Conservation (phyloP, 2,797 vertebrate genomes). For the Pangasius krempfi region DNA sequence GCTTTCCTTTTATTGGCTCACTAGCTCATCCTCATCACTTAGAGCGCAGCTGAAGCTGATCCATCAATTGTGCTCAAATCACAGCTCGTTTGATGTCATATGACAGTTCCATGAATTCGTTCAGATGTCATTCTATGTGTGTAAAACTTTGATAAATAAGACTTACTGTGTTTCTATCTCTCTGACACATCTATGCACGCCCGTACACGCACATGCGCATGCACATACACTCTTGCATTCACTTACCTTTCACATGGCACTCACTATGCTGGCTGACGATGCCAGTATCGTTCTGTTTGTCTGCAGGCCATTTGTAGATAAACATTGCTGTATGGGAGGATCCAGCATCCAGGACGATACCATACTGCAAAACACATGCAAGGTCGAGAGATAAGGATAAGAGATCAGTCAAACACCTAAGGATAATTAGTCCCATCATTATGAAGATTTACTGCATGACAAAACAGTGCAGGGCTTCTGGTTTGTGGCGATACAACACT, state of each 20-base stretch:
- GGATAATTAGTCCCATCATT: neutral
- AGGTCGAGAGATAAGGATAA: neutral
- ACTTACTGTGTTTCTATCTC: neutral
- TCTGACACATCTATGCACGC: neutral
- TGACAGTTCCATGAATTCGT: neutral
- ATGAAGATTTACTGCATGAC: neutral
- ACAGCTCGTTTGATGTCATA: neutral
- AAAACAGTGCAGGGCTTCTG: neutral
- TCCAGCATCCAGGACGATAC: constrained; percentile 88
- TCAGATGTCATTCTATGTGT: neutral
- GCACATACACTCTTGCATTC: neutral
- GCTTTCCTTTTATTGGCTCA: neutral
- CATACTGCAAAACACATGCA: constrained; percentile 76
- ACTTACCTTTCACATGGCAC: constrained; percentile 81
- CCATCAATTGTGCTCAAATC: neutral
- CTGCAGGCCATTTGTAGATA: constrained; percentile 85
- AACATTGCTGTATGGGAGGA: constrained; percentile 87
- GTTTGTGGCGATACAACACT: neutral
- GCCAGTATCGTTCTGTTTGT: constrained; percentile 86
- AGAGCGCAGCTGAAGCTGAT: neutral
- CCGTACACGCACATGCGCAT: neutral
- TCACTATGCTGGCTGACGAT: constrained; percentile 83
- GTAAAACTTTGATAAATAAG: neutral
- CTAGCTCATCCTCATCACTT: neutral
- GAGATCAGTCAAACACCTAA: neutral